These are phyloP conservation scores for Numenius phaeopus DNA, from an alignment of 2,797 vertebrate genomes.

Conservation along the genomic window DNA sequence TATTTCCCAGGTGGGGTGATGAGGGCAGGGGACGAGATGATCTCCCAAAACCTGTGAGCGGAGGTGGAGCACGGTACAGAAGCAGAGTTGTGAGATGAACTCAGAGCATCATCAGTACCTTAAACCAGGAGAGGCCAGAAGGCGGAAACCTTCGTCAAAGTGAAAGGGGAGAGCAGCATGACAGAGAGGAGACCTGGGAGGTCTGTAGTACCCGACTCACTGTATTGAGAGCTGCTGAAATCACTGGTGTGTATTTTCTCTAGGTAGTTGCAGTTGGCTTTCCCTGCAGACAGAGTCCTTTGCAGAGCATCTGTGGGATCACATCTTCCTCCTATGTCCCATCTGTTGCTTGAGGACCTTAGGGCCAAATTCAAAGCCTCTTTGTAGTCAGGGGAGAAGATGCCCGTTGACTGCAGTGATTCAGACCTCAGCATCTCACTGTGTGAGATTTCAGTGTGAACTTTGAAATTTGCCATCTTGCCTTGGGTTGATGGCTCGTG, in stretches of 20 bases:
- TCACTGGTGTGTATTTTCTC: fast-evolving
- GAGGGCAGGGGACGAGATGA: neutral
- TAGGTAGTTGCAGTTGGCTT: neutral
- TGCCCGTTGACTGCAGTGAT: neutral
- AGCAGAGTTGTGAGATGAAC: neutral
- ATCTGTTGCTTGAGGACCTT: neutral
- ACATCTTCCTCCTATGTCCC: neutral
- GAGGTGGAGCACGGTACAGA: neutral
- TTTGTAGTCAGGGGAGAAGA: neutral
- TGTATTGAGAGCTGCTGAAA: neutral
- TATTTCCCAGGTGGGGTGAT: neutral
- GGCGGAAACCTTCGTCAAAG: neutral
- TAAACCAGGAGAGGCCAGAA: neutral
- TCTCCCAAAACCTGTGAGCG: neutral
- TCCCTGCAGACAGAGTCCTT: neutral
- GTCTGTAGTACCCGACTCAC: neutral
- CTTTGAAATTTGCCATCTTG: neutral
- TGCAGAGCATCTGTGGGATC: neutral
- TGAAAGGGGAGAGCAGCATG: neutral
- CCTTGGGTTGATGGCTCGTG: neutral
- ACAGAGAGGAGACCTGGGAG: neutral
- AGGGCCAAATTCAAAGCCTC: neutral
- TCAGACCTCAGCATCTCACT: neutral
- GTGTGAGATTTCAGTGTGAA: neutral
- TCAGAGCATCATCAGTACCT: neutral